These are phyloP conservation scores for Onychostruthus taczanowskii DNA, from an alignment of 2,113 vertebrate genomes.

Conservation along the genomic window DNA sequence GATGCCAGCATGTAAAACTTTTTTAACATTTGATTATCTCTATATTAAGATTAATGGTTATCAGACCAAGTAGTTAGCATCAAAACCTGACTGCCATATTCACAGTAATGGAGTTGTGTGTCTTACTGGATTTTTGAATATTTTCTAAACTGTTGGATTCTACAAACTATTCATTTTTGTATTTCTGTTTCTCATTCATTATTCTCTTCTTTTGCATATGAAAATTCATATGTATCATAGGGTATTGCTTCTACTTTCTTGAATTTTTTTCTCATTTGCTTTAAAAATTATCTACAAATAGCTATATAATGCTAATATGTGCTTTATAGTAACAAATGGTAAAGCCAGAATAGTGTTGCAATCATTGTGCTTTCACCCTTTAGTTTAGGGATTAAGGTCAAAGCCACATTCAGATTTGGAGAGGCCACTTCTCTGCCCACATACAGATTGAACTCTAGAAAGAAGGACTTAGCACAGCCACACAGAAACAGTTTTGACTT, in stretches of 20 bases:
- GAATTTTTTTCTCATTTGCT: not conserved
- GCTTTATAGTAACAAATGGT: not conserved
- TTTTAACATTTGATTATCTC: not conserved
- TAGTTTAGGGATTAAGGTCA: not conserved
- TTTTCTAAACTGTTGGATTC: not conserved
- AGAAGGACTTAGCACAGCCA: not conserved
- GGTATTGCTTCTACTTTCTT: not conserved
- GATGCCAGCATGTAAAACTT: not conserved
- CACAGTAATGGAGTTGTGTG: not conserved
- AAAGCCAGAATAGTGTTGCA: not conserved
- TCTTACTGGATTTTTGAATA: not conserved
- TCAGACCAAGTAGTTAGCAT: not conserved
- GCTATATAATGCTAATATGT: not conserved
- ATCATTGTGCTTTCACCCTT: not conserved
- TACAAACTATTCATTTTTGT: not conserved
- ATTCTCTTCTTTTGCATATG: not conserved
- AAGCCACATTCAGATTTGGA: not conserved
- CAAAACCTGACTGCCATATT: not conserved
- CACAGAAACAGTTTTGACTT: not conserved
- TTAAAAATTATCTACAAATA: not conserved
- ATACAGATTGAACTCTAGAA: not conserved
- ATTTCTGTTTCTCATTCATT: not conserved
- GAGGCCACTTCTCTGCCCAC: not conserved
- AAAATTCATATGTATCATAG: not conserved
- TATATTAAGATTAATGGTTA: accelerated